Evolutionary conservation across 2,888 invertebrate species (phyloP), one percentile per base, ranked within the genome.

Genomic region (Pycnomerus fuliginosus): DNA sequence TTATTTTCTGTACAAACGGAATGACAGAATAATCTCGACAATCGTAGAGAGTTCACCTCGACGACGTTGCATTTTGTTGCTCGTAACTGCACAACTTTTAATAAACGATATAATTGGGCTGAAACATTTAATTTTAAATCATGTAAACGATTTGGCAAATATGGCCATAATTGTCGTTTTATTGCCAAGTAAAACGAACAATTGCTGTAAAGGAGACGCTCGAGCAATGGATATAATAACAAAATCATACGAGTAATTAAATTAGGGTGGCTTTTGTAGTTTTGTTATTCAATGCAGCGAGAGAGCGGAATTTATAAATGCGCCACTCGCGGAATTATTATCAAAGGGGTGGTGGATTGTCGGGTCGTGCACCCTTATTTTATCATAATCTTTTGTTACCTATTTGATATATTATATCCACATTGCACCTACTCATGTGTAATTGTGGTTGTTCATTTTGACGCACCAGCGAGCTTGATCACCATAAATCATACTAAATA

Each of bases 161-260:
- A n/a, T n/a, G n/a, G n/a, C n/a, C n/a, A n/a, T n/a, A n/a, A n/a
- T n/a, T n/a, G n/a, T n/a, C n/a, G n/a, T n/a, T n/a, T n/a, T n/a
- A n/a, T n/a, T n/a, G n/a, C n/a, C n/a, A n/a, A n/a, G n/a, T n/a
- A n/a, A n/a, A n/a, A n/a, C n/a, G n/a, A n/a, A n/a, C n/a, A n/a
- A n/a, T n/a, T n/a, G n/a, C n/a, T n/a, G n/a, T n/a, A n/a, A n/a
- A n/a, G n/a, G n/a, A n/a, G n/a, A n/a, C n/a, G n/a, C n/a, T n/a
- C n/a, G n/a, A n/a, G n/a, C n/a, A n/a, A n/a, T n/a, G n/a, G n/a
- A n/a, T n/a, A n/a, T n/a, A 61, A 59, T 58, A 56, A 62, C 56
- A 62, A 62, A 64, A 64, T 62, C 55, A 58, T 53, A 56, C 54
- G 54, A 43, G 52, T 64, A 63, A 64, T 65, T 63, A 56, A 64